These are phyloP conservation scores for Phytoseiulus persimilis DNA, from an alignment of 2,888 invertebrate species.

Conservation along the genomic window DNA sequence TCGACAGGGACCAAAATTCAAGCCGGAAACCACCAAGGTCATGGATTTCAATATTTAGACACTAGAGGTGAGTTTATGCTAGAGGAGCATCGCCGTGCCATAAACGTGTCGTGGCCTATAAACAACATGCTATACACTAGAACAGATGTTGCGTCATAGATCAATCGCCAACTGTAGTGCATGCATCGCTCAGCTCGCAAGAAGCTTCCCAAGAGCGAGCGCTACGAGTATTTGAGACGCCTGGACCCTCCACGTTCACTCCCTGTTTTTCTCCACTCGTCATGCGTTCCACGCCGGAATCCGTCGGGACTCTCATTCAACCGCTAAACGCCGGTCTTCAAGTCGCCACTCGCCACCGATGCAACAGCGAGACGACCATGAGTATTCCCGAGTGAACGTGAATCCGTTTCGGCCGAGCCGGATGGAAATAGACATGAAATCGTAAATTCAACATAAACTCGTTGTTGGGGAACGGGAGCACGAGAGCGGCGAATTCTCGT, in stretches of 20 bases:
- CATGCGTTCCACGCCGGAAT: too few relatives aligned
- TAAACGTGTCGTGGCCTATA: background rate
- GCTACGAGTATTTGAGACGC: too few relatives aligned
- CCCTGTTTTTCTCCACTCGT: too few relatives aligned
- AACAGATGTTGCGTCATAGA: background rate
- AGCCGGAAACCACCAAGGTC: background rate
- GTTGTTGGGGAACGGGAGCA: background rate
- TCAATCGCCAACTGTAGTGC: background rate
- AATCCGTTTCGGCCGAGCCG: background rate
- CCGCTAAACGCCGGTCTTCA: too few relatives aligned
- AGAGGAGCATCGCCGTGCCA: background rate
- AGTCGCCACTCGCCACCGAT: too few relatives aligned
- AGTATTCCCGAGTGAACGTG: too few relatives aligned
- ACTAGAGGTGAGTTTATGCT: background rate
- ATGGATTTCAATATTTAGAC: conserved; percentile 5
- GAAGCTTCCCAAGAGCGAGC: background rate
- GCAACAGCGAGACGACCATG: too few relatives aligned
- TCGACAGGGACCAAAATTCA: background rate
- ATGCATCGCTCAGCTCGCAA: background rate
- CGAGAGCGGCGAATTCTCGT: background rate
- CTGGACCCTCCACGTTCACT: too few relatives aligned
- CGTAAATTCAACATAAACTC: background rate
- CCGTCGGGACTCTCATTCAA: too few relatives aligned
- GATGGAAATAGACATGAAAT: background rate
- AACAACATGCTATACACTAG: background rate